phyloP scores from a whole-genome alignment of 2,797 vertebrate species.

The Phrynocephalus vlangalii region DNA sequence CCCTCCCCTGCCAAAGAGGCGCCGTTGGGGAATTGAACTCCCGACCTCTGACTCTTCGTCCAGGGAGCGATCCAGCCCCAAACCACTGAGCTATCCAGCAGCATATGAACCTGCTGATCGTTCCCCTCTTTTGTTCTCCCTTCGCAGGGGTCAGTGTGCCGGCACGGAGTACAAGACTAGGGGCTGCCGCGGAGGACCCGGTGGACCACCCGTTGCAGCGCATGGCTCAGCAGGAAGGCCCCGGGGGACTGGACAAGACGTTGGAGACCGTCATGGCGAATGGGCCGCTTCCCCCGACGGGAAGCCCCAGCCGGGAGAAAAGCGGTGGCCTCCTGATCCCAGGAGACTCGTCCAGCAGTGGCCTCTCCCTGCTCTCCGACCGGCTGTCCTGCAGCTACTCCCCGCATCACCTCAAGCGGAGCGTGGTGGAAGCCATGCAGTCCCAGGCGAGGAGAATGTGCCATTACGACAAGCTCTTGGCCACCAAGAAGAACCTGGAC shows the following conservation, averaged over 20 bases:
- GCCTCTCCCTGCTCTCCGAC: conserved; percentile 65
- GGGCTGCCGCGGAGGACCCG: conserved; percentile 68
- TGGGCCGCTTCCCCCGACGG: conserved; percentile 62
- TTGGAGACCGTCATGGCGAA: conserved; percentile 70
- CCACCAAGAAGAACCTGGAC: conserved; percentile 94
- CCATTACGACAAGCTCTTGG: conserved; percentile 84
- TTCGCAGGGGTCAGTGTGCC: conserved; percentile 69
- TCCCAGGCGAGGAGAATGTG: conserved; percentile 83
- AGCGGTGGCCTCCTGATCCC: conserved; percentile 71
- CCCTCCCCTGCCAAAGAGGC: no score
- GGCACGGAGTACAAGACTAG: conserved; percentile 64
- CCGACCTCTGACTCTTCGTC: no score
- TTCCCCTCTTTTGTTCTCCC: conserved; percentile 14
- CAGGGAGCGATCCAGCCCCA: no score
- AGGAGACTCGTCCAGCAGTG: conserved; percentile 54
- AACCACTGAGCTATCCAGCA: no score
- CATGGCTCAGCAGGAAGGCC: conserved; percentile 75
- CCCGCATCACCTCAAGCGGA: conserved; percentile 77
- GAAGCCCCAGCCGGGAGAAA: conserved; percentile 78
- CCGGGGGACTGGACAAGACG: conserved; percentile 74
- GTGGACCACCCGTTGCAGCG: conserved; percentile 78
- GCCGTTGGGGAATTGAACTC: no score
- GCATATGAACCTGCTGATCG: no score
- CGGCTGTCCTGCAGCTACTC: conserved; percentile 73
- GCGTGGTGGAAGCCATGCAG: conserved; percentile 83